phyloP scores from a whole-genome alignment of 2,113 vertebrate species.

The Alethe diademata region DNA sequence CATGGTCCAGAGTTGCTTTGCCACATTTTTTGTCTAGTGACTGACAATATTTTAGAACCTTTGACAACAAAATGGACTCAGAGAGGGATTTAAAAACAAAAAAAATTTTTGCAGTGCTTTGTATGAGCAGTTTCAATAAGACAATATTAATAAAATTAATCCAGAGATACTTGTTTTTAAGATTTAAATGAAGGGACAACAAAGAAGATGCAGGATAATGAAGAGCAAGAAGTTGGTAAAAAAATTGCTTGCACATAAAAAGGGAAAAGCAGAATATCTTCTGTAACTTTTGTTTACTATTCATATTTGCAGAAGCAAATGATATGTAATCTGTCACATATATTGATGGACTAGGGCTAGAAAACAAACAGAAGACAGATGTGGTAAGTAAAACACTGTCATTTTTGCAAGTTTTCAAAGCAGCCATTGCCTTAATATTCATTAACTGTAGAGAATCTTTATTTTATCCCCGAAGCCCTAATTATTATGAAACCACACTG shows the following conservation, averaged over 20 bases:
- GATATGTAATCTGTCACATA: neutral
- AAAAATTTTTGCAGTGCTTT: neutral
- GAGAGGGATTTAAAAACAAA: neutral
- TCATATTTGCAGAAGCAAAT: neutral
- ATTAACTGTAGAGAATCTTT: conserved; percentile 24
- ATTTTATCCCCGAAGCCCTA: conserved; percentile 48
- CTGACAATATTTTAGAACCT: neutral
- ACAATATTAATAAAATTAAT: neutral
- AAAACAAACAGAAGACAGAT: conserved; percentile 8
- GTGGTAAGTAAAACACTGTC: neutral
- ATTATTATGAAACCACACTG: conserved; percentile 44
- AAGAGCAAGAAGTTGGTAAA: neutral
- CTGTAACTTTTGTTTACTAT: neutral
- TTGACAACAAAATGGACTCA: neutral
- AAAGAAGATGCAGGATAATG: neutral
- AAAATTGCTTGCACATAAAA: accelerated
- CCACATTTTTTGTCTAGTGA: neutral
- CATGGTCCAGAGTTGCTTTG: neutral
- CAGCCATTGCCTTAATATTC: neutral
- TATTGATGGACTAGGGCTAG: neutral
- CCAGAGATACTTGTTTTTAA: neutral
- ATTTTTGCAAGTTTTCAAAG: conserved; percentile 10
- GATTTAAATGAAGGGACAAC: neutral
- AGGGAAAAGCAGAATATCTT: neutral
- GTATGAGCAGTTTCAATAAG: neutral